Percentiles rank a stretch among this genome's conserved stretches.
Evolutionary conservation across 2,888 invertebrate genomes (phyloP).

Genomic region (Pycnomerus fuliginosus): DNA sequence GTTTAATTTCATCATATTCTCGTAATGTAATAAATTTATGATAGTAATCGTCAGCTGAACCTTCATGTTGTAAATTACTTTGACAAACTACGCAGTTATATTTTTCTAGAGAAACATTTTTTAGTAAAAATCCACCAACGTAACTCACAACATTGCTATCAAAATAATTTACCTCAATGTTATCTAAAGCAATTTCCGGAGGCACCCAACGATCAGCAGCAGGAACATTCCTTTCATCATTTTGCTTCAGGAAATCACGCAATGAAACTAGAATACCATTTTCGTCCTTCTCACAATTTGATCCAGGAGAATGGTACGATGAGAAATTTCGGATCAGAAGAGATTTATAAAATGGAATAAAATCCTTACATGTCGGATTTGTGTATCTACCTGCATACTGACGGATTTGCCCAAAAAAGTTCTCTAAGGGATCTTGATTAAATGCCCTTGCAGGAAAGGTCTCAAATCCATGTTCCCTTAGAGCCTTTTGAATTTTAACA

Average conservation of each 20-base stretch:
- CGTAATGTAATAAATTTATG: slow-evolving; percentile 1
- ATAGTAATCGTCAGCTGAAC: background rate
- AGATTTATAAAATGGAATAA: slow-evolving; percentile 3
- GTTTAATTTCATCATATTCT: slow-evolving; percentile 1
- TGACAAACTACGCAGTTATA: background rate
- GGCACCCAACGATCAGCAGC: background rate
- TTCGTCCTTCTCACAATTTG: slow-evolving; percentile 1
- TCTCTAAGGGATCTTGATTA: slow-evolving; percentile 1
- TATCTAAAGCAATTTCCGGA: background rate
- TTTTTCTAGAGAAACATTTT: background rate
- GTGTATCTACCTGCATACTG: slow-evolving; percentile 1
- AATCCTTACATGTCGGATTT: slow-evolving; percentile 3
- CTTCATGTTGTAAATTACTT: slow-evolving; percentile 3
- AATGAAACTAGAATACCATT: background rate
- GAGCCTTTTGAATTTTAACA: background rate
- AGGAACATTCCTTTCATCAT: background rate
- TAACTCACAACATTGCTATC: slow-evolving; percentile 1
- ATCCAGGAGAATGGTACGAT: background rate
- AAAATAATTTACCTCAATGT: slow-evolving; percentile 1
- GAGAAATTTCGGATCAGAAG: background rate
- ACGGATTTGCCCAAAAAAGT: slow-evolving; percentile 1
- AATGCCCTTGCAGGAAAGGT: slow-evolving; percentile 1
- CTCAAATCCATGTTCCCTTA: background rate
- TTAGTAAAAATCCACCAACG: slow-evolving; percentile 3
- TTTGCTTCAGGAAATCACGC: background rate